These are phyloP conservation scores for Dromiciops gliroides DNA, from an alignment of 2,113 vertebrate genomes.

Conservation along the genomic window DNA sequence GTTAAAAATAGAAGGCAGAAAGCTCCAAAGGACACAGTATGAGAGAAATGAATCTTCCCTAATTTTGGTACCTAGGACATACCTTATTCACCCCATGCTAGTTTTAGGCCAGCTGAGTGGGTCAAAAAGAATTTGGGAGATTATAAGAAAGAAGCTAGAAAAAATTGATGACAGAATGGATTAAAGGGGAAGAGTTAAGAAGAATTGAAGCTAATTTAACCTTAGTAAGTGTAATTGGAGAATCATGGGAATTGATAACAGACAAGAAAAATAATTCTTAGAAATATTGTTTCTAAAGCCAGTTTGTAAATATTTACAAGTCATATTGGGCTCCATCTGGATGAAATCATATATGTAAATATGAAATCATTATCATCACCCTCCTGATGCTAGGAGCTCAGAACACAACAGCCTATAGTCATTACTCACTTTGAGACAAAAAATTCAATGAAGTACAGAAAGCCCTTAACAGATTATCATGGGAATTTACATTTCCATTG, in stretches of 20 bases:
- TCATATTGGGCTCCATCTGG: background rate
- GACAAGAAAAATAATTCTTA: background rate
- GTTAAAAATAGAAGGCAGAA: background rate
- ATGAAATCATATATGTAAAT: background rate
- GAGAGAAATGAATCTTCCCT: background rate
- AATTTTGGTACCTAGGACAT: background rate
- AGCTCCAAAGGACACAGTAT: background rate
- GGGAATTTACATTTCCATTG: too few relatives aligned
- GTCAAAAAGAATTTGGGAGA: background rate
- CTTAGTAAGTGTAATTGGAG: background rate
- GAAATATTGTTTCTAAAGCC: background rate
- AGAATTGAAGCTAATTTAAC: background rate
- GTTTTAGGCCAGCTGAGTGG: background rate
- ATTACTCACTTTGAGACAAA: constrained; percentile 35
- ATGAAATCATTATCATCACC: background rate
- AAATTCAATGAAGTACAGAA: background rate
- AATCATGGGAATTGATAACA: background rate
- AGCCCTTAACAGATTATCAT: background rate
- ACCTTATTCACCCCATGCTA: too few relatives aligned
- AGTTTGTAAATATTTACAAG: constrained; percentile 18
- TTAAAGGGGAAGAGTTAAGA: background rate
- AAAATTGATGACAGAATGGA: background rate
- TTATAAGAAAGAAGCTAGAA: constrained; percentile 17
- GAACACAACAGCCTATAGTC: background rate
- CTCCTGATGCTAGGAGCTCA: background rate